Evolutionary conservation across 1,140 invertebrate genomes (phyloP).

Genomic region (Drosophila ogumai): DNA sequence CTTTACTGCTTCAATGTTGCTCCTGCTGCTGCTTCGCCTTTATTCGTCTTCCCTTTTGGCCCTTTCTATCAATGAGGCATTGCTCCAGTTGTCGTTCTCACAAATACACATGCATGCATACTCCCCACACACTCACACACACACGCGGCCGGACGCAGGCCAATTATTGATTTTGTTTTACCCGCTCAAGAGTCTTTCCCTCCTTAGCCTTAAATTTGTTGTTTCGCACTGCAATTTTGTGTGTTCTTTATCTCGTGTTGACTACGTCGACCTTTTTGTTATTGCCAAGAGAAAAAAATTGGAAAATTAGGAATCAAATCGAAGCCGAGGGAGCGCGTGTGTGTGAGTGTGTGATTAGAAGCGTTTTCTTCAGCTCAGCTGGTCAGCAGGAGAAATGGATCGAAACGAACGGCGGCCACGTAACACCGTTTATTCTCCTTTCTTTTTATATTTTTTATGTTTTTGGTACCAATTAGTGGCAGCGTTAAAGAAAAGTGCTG

Average conservation of each 20-base stretch:
- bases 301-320: constrained; percentile 5
- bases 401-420: constrained; percentile 34
- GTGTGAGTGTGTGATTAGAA: constrained; percentile 14
- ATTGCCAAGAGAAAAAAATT: neutral
- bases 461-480: constrained; percentile 57
- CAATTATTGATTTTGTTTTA: constrained; percentile 78
- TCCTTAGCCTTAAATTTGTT: neutral
- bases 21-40: constrained; percentile 6
- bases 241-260: constrained; percentile 10
- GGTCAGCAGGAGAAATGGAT: constrained; percentile 18
- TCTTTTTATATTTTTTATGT: constrained; percentile 14
- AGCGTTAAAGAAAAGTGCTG: constrained; percentile 29
- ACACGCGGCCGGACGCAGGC: constrained; percentile 45
- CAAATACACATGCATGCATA: constrained; percentile 23
- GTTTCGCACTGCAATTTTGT: constrained; percentile 23
- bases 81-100: constrained; percentile 56
- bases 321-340: constrained; percentile 1
- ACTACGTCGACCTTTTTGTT: neutral
- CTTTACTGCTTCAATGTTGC: constrained; percentile 2
- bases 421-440: constrained; percentile 28
- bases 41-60: constrained; percentile 14
- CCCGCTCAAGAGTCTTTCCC: constrained; percentile 26
- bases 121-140: constrained; percentile 30
- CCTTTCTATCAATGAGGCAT: constrained; percentile 59
- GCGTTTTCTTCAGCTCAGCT: constrained; percentile 24